These are phyloP conservation scores for Xylota sylvarum DNA, from an alignment of 2,888 invertebrate species.

Conservation along the genomic window DNA sequence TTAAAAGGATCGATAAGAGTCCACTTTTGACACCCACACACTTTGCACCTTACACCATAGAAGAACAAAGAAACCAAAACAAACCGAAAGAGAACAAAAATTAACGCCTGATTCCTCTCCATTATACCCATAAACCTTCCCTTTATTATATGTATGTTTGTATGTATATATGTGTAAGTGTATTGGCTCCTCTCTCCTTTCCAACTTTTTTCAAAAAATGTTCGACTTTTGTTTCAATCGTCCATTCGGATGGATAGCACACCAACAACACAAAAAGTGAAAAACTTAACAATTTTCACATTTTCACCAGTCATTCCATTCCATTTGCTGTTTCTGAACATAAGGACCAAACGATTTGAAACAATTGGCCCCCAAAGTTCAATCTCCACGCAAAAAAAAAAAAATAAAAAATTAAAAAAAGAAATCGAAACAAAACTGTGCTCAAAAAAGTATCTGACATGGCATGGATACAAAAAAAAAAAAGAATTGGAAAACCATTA, in stretches of 20 bases:
- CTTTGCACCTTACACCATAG: slow-evolving; percentile 42
- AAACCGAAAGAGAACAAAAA: slow-evolving; percentile 33
- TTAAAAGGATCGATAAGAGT: slow-evolving; percentile 65
- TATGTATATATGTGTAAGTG: neutral
- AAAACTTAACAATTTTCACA: slow-evolving; percentile 65
- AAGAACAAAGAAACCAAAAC: slow-evolving; percentile 39
- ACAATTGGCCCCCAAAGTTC: slow-evolving; percentile 66
- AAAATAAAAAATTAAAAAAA: too few relatives aligned
- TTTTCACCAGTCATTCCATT: slow-evolving; percentile 72
- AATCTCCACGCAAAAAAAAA: slow-evolving; percentile 11
- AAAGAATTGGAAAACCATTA: slow-evolving; percentile 62
- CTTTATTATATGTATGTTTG: neutral
- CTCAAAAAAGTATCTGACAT: slow-evolving; percentile 35
- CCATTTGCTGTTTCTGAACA: slow-evolving; percentile 62
- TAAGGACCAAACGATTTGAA: slow-evolving; percentile 72
- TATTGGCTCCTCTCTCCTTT: slow-evolving; percentile 1
- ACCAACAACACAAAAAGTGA: neutral
- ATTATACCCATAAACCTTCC: slow-evolving; percentile 32
- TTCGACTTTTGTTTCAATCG: slow-evolving; percentile 55
- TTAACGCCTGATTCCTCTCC: slow-evolving; percentile 58
- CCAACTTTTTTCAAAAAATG: neutral
- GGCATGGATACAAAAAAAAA: slow-evolving; percentile 10
- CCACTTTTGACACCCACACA: slow-evolving; percentile 49
- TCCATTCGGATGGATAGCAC: neutral
- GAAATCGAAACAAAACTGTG: slow-evolving; percentile 26